Base-by-base conservation (phyloP, 1,140 invertebrate genomes). In the Drosophila yakuba region DNA sequence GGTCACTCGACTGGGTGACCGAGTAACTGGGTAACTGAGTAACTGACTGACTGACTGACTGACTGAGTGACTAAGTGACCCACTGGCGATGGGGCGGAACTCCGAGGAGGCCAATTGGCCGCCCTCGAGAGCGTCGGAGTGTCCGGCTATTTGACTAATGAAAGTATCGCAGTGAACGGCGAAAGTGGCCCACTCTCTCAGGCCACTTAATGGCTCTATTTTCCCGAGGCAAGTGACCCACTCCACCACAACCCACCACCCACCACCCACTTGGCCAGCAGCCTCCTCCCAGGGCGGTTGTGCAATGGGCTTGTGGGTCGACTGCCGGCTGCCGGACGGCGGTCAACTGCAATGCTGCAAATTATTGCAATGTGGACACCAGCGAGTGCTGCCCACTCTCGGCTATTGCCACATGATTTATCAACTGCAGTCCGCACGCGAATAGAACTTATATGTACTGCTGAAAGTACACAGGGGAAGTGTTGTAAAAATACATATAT, bases 171-270 rank as follows among this genome's bases (percentile, higher is more conserved):
- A 38, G 82, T 68, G 82, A 85, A 80, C 75, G 75, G 71, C 79
- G 79, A 86, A 88, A 86, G 82, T 86, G 79, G 79, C 75, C 68
- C 83, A 73, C 79, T 86, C 82, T 83, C 82, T 73, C 74, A 80
- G 75, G 61, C 64, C 74, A 88, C 75, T 86, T 82, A 88, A 86
- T 86, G 75, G 78, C 83, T 86, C 64, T 82, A 86, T 86, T 85
- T 85, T 78, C 69, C 36, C 20, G 17, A 10, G 48, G 48, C 48
- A 51, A 51, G 8, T 51, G 28, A 51, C 23, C 35, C 57, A 50
- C 38, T 17, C 43, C 14, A 43, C 14, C 39, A 2, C 48, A 8
- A 72, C 25, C 39, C n/a, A 15, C 51, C 43, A 41, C 57, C 52
- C 56, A 45, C 44, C 54, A 50, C 41, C 64, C 67, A 81, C 76